These are phyloP conservation scores for Scaptodrosophila latifasciaeformis DNA, from an alignment of 2,888 invertebrate species.

Conservation along the genomic window DNA sequence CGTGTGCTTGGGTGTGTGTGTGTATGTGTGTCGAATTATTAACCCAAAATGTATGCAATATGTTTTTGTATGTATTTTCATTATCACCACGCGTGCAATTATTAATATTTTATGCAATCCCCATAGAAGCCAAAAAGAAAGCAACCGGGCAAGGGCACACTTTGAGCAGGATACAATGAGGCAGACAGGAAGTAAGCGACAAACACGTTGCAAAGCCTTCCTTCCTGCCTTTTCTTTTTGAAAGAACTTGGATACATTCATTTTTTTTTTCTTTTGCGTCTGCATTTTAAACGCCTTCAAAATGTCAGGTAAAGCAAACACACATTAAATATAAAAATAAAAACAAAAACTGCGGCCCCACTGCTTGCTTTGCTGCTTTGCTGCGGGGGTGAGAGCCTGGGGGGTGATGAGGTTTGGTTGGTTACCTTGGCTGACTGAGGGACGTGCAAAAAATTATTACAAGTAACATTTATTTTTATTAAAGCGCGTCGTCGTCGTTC, in stretches of 20 bases:
- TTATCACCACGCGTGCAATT: conserved; percentile 64
- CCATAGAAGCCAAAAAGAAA: neutral
- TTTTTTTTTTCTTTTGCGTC: too few species aligned
- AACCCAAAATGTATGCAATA: conserved; percentile 60
- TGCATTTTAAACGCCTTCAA: conserved; percentile 19
- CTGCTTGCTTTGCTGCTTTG: neutral
- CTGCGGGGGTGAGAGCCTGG: too few species aligned
- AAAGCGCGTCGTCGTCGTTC: conserved; percentile 34
- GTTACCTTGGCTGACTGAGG: conserved; percentile 8
- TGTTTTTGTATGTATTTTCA: conserved; percentile 50
- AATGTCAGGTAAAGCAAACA: conserved; percentile 19
- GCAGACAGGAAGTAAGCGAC: conserved; percentile 45
- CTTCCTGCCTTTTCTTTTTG: neutral
- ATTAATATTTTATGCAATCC: conserved; percentile 62
- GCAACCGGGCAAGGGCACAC: conserved; percentile 8
- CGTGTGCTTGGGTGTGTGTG: too few species aligned
- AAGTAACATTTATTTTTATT: conserved; percentile 66
- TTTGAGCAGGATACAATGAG: conserved; percentile 40
- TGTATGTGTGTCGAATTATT: conserved; percentile 35
- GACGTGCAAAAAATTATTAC: conserved; percentile 64
- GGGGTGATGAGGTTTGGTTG: conserved; percentile 45
- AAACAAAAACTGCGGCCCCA: conserved; percentile 23
- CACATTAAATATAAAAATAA: conserved; percentile 42
- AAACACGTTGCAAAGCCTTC: conserved; percentile 10
- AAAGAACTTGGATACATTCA: too few species aligned